Conservation (phyloP, 2,797 vertebrate species). For the Intellagama lesueurii region DNA sequence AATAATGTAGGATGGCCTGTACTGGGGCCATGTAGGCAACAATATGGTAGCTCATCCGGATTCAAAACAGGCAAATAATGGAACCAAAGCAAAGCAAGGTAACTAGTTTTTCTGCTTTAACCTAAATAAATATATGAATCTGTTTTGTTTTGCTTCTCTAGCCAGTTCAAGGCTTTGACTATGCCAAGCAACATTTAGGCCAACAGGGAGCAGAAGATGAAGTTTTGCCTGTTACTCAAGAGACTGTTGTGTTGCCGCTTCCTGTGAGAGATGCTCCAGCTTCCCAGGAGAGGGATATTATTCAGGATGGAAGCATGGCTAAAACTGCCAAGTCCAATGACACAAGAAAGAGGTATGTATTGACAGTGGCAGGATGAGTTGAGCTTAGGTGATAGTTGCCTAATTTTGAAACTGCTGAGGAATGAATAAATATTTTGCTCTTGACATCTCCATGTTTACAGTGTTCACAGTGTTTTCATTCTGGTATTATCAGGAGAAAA, state of each 20-base stretch:
- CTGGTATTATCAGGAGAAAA: too few relatives aligned
- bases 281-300: slow-evolving; percentile 88
- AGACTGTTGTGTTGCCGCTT: slow-evolving; percentile 91
- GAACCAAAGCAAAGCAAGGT: background rate
- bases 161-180: slow-evolving; percentile 98
- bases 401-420: slow-evolving; percentile 1
- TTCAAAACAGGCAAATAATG: background rate
- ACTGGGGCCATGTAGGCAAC: background rate
- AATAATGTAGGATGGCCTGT: background rate
- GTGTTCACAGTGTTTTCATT: too few relatives aligned
- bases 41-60: background rate
- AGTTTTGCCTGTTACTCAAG: slow-evolving; percentile 90
- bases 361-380: background rate
- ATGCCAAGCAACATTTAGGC: slow-evolving; percentile 97
- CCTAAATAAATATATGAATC: background rate
- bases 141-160: slow-evolving; percentile 68
- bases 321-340: slow-evolving; percentile 89
- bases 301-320: slow-evolving; percentile 88
- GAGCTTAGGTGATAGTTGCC: background rate
- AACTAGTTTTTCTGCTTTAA: background rate
- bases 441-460: slow-evolving; percentile 31
- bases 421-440: background rate
- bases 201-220: slow-evolving; percentile 95
- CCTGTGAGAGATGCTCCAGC: slow-evolving; percentile 87
- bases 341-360: slow-evolving; percentile 90